phyloP scores from a whole-genome alignment of 2,113 vertebrate species.

The Myrmecophaga tridactyla region DNA sequence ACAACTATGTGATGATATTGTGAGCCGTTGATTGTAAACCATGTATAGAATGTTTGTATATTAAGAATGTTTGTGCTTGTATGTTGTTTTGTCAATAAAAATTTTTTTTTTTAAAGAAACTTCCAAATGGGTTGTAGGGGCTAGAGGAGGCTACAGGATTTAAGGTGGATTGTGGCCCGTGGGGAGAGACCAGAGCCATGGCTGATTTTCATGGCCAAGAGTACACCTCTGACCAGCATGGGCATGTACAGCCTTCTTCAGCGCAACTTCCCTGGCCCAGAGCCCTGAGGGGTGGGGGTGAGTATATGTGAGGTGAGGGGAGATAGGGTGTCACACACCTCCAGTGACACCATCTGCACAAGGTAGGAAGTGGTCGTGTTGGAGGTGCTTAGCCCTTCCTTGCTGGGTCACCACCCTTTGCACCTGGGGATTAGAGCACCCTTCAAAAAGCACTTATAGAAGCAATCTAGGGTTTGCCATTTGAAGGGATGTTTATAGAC shows the following conservation, averaged over 20 bases:
- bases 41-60: too few relatives aligned
- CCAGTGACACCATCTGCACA: neutral
- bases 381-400: neutral
- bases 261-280: neutral
- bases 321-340: neutral
- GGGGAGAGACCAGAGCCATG: neutral
- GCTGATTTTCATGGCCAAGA: neutral
- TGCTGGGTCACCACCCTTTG: neutral
- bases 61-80: too few relatives aligned
- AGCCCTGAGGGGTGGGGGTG: too few relatives aligned
- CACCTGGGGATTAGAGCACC: fast-evolving
- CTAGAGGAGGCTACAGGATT: neutral
- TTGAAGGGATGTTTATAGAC: neutral
- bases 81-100: too few relatives aligned
- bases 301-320: fast-evolving
- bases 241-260: neutral
- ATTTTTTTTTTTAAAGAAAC: too few relatives aligned
- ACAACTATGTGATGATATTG: too few relatives aligned
- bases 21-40: too few relatives aligned
- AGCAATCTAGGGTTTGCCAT: neutral
- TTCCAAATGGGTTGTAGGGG: neutral
- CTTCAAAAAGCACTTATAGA: neutral
- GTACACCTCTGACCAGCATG: neutral
- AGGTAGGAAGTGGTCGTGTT: neutral
- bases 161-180: neutral